Base-by-base conservation (phyloP, 2,888 invertebrate genomes). In the Torymus auratus region DNA sequence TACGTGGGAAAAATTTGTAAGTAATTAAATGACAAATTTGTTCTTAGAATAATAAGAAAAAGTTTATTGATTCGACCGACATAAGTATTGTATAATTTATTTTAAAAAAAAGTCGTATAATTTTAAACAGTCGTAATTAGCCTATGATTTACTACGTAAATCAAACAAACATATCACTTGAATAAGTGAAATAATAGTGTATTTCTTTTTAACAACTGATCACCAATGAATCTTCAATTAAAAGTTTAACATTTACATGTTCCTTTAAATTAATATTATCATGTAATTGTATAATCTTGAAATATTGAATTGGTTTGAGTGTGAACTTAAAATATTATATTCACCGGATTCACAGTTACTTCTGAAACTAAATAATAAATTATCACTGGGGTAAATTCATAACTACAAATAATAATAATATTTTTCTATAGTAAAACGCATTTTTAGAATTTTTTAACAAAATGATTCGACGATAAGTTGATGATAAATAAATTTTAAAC, bases 51-150 rank as follows among this genome's bases (percentile, higher is more conserved):
- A 61, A 20, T 52, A 23, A 67, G 23, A 67, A 67, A 75, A 67
- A 50, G n/a, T 76, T 77, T 70, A 70, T 70, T 70, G 20, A 3
- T 13, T 50, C 62, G 50, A 58, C 12, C 12, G 69, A 76, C 62
- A 70, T 14, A 41, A 41, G 41, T 41, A 1, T 70, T 77, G 55
- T 13, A 55, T 23, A 62, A 58, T 55, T 20, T 62, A 28, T 73
- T 72, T 0, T 71, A 65, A 56, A 64, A 72, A 72, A 78, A 68
- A 78, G 61, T 64, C 15, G 13, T 62, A 69, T 15, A 20, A 50
- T 62, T 68, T 62, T 20, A 15, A 52, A 71, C 3, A 71, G 28
- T 55, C 11, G 12, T 41, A 55, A 55, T 64, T 68, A 65, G 71
- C 7, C 20, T 20, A 71, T 20, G 23, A 69, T 76, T 64, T 20